Evolutionary conservation across 2,888 invertebrate species (phyloP), one percentile per base, ranked within the genome.

Genomic region (Trilocha varians): DNA sequence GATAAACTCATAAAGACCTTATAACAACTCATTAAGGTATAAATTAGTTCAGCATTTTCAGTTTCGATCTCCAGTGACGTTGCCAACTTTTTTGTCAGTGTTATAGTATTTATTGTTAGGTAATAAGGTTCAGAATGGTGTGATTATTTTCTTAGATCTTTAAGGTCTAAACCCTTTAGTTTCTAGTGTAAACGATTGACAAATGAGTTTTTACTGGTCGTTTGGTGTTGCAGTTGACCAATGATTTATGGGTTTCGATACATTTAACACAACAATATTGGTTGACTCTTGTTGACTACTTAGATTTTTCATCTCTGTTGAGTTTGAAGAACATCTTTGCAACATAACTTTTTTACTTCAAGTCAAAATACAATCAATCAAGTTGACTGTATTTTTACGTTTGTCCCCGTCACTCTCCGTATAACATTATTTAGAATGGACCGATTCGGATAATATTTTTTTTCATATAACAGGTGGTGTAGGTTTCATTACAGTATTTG

Each of bases 141-240:
- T 9, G 6, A 25, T 25, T 11, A 11, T 25, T 25, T 3, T 9
- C 25, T 25, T 6, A 25, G 25, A 25, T 25, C 25, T 11, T 25
- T 25, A 25, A 25, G 16, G 42, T 25, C 16, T 52, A 49, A 51
- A 50, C 45, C 62, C 57, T 55, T 44, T 51, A 49, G 46, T 44
- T 45, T 45, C 45, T 25, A 40, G 46, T 52, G 52, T 51, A 56
- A 59, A 49, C 50, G 57, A 56, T 61, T 61, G 66, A 62, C 61
- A 61, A 62, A 61, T 62, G 59, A 57, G 49, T 59, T 62, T 62
- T 54, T 56, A 50, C 51, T 53, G 47, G 47, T 48, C 44, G 49
- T 48, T 50, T 48, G 52, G 52, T 53, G 47, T 44, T 4, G 48
- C 50, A 49, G 54, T 57, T 62, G 52, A 56, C 51, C 55, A 49